Base-by-base conservation (phyloP, 2,113 vertebrate genomes). In the Tragelaphus strepsiceros region DNA sequence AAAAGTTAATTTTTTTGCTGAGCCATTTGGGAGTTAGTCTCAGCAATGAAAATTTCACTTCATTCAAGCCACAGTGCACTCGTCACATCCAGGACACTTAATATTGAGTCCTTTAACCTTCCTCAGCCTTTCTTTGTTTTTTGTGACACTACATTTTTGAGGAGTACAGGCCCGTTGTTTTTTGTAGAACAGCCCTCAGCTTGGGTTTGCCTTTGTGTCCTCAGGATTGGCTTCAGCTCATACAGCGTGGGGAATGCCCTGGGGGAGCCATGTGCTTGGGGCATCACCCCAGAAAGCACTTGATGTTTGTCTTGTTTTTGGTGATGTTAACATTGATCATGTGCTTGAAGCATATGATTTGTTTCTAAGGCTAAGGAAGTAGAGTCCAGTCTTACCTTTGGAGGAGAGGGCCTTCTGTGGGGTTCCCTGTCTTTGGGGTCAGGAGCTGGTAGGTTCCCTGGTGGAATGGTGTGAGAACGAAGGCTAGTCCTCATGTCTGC, bases 241-340 rank as follows among this genome's bases (percentile, higher is more conserved):
- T 6, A 11, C 26, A 8, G 0, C 2, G 3, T 2, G 7, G 62
- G 11, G 10, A 21, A 6, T 2, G 5, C 17, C 0, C 0, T 4
- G 3, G 26, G n/a, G 35, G 43, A 43, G 15, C 1, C 1, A 1
- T 19, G 3, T 43, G 30, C 51, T 43, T 82, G 7, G 5, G 9
- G 30, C 3, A 2, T 85, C 67, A 1, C 24, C 10, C 22, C 43
- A 19, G 26, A 22, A 19, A 53, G 94, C 39, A 17, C n/a, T 78
- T 22, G 30, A 7, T 49, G 15, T 62, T 54, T 43, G 14, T 39
- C 78, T 56, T 4, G 6, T 17, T 17, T 53, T n/a, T 19, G 59
- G 35, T 46, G 32, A 21, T 21, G 3, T 67, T 22, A 51, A 35
- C 32, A 4, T 14, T 10, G 32, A 7, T 39, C 5, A 4, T 10